Evolutionary conservation across 2,888 invertebrate genomes (phyloP), one percentile per base, ranked within the genome.

Genomic region (Elegia similella): DNA sequence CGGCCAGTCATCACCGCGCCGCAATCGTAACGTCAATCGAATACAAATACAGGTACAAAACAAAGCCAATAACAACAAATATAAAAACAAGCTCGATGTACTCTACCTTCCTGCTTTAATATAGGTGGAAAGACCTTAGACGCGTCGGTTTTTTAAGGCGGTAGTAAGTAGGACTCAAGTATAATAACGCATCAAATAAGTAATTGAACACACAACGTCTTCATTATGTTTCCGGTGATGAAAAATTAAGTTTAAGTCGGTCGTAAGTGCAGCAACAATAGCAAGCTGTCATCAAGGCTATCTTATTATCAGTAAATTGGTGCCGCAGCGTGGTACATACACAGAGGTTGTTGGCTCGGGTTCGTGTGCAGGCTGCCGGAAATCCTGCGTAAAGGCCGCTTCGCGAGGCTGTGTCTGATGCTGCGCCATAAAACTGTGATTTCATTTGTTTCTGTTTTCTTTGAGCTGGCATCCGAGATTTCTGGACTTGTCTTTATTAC

Each of bases 361-460:
- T 76, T 80, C 77, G 78, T 78, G 82, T 74, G 78, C 78, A 76
- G 69, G 76, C 69, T 86, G 84, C 86, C 89, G 89, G 89, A 89
- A 87, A 88, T 89, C 88, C 88, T 87, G 86, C 76, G 76, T 70
- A 76, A 80, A 86, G 88, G 88, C 82, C 88, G 77, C 68, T 50
- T 2, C 63, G 66, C 80, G 78, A 80, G 80, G 81, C 80, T 82
- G 77, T 67, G 69, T 66, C 65, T 58, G 71, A 65, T 34, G 38
- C 38, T 38, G 48, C 48, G 13, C 30, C 13, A 38, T n/a, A 38
- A 10, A 38, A 38, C 5, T 38, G 15, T 15, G 10, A 15, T 32
- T 47, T 32, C 23, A 23, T 29, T 46, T 17, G 6, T 46, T 38
- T 1, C 12, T 46, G 12, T 38, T n/a, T 38, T 38, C 1, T 38